phyloP scores from a whole-genome alignment of 37 sponge, comb jelly and placozoan genomes.

The Corticium candelabrum region DNA sequence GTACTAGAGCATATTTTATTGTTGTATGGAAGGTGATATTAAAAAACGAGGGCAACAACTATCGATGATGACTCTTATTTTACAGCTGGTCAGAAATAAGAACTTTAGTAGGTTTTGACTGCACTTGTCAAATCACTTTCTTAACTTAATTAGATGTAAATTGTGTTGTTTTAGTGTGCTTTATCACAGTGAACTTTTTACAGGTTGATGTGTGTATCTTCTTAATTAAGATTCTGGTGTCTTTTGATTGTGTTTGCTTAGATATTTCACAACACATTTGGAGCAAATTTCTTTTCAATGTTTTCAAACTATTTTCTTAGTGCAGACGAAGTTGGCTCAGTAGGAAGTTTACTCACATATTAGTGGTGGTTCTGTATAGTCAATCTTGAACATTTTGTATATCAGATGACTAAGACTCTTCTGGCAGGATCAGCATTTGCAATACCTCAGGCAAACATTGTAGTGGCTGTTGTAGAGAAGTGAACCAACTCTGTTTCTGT shows the following conservation, averaged over 20 bases:
- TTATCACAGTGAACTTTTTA: background rate
- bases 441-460: background rate
- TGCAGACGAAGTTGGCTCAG: background rate
- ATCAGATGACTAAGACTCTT: background rate
- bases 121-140: too few species aligned
- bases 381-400: background rate
- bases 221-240: too few species aligned
- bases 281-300: conserved; percentile 26
- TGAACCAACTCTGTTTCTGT: background rate
- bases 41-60: too few species aligned
- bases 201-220: too few species aligned
- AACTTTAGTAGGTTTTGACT: background rate
- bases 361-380: background rate
- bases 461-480: background rate
- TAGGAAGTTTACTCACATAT: background rate
- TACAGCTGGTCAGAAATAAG: background rate
- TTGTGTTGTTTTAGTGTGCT: too few species aligned
- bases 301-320: conserved; percentile 9
- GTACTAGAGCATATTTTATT: too few species aligned
- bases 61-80: background rate
- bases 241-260: conserved; percentile 12
- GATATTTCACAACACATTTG: conserved; percentile 32
- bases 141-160: too few species aligned
- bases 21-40: too few species aligned
- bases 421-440: conserved; percentile 7